Conservation (phyloP, 2,113 vertebrate genomes). For the Epinephelus moara region DNA sequence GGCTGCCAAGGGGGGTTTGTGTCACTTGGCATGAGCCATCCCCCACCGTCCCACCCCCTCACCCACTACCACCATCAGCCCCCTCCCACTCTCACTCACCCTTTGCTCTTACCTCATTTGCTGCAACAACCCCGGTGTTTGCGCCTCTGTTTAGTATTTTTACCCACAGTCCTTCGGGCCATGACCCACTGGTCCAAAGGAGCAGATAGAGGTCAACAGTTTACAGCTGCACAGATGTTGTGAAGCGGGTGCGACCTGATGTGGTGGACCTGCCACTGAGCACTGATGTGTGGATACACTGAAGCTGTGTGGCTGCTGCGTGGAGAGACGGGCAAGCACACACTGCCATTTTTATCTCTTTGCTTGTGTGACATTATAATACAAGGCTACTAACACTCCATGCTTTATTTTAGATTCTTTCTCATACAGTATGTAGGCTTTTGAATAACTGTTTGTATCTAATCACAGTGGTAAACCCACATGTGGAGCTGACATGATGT, state of each 20-base stretch:
- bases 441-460: neutral
- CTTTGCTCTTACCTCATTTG: constrained; percentile 61
- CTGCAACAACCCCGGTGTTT: constrained; percentile 18
- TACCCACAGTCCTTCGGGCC: constrained; percentile 35
- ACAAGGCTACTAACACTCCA: neutral
- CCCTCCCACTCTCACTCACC: constrained; percentile 17
- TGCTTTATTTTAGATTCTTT: neutral
- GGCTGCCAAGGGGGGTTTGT: constrained; percentile 86
- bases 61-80: constrained; percentile 24
- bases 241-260: constrained; percentile 32
- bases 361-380: constrained; percentile 27
- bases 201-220: constrained; percentile 63
- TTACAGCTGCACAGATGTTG: constrained; percentile 42
- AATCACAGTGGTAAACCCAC: neutral
- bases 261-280: constrained; percentile 27
- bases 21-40: constrained; percentile 80
- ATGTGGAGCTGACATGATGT: neutral
- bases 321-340: neutral
- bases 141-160: constrained; percentile 34
- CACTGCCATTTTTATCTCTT: constrained; percentile 22
- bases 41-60: constrained; percentile 17
- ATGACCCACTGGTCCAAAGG: constrained; percentile 54
- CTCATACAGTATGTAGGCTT: neutral
- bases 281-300: constrained; percentile 34
- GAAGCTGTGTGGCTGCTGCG: constrained; percentile 18